A percentile compares a stretch with the other conserved stretches of the same genome.
Conservation (phyloP, 2,888 invertebrate genomes). For the Pseudeuparius sepicola region DNA sequence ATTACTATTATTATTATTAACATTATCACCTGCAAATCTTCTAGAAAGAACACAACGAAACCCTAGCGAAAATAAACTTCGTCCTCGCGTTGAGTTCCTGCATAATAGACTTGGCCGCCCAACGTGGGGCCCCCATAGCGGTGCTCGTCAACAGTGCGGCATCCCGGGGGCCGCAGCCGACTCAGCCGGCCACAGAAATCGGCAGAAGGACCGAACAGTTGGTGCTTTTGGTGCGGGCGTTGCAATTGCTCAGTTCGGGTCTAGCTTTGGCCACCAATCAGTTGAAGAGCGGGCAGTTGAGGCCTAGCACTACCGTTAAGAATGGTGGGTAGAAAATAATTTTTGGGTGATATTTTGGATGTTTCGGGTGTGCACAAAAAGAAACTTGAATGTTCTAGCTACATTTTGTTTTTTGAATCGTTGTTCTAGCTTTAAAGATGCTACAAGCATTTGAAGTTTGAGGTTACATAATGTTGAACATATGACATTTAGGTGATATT, state of each 20-base stretch:
- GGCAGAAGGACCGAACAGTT: conserved; percentile 64
- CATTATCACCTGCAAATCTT: conserved; percentile 10
- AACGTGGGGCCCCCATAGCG: conserved; percentile 62
- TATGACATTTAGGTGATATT: too few species aligned
- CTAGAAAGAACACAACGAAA: conserved; percentile 91
- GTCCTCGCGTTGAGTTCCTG: conserved; percentile 92
- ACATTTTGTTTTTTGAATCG: too few species aligned
- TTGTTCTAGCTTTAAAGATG: too few species aligned
- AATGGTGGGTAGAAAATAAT: conserved; percentile 55
- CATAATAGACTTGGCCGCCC: conserved; percentile 78
- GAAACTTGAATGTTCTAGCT: too few species aligned
- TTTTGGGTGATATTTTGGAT: too few species aligned
- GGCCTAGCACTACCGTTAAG: conserved; percentile 86
- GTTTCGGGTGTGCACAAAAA: too few species aligned
- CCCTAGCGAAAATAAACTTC: conserved; percentile 93
- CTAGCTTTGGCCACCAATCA: conserved; percentile 82
- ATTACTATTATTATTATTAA: neutral
- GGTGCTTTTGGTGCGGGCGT: conserved; percentile 77
- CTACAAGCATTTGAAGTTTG: too few species aligned
- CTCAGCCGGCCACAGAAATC: conserved; percentile 33
- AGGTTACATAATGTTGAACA: too few species aligned
- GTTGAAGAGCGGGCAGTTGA: conserved; percentile 71
- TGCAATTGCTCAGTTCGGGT: conserved; percentile 93
- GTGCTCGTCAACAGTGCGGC: conserved; percentile 1
- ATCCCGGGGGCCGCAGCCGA: conserved; percentile 18